Evolutionary conservation across 2,797 vertebrate genomes (phyloP), one percentile per base, ranked within the genome.

Genomic region (Danio tinwini): DNA sequence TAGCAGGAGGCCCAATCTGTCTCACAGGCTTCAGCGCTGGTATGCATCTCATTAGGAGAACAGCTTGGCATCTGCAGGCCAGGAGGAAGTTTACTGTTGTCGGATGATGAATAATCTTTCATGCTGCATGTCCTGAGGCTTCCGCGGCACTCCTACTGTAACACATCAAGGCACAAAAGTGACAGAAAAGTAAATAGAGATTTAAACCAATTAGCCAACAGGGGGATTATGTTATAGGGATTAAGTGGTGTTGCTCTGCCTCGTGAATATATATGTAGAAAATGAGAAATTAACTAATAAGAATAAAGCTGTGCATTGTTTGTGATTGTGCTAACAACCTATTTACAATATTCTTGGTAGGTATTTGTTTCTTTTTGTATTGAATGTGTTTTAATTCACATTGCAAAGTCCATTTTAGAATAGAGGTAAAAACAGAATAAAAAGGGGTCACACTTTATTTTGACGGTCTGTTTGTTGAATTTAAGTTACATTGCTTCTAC

Each of bases 11-110:
- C 87, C 88, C 88, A 90, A 92, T 93, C 90, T 87, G 86, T 92
- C 83, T 93, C 89, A 69, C 84, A 86, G 82, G 88, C 88, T 88
- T 90, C 88, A 88, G 87, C 4, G 58, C 76, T 89, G 90, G 90
- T 88, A 90, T 91, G 91, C 88, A 92, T 93, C 91, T 93, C 91
- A 92, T 94, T 94, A 93, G 88, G 85, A 53, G 82, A 94, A 93
- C 93, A 93, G 92, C 92, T 93, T 93, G 91, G 91, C 89, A 82
- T 93, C 92, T 91, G 89, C 88, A 83, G 85, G 74, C 87, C 83
- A 90, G 89, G 87, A 93, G 92, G 92, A 92, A 93, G 90, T 91
- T 88, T 91, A 92, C 89, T 89, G 91, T 91, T 90, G 90, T 92
- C 90, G 87, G 85, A 89, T 92, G 91, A 92, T 91, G 88, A 93